phyloP scores from a whole-genome alignment of 2,888 invertebrate genomes.

The Rhamnusium bicolor region DNA sequence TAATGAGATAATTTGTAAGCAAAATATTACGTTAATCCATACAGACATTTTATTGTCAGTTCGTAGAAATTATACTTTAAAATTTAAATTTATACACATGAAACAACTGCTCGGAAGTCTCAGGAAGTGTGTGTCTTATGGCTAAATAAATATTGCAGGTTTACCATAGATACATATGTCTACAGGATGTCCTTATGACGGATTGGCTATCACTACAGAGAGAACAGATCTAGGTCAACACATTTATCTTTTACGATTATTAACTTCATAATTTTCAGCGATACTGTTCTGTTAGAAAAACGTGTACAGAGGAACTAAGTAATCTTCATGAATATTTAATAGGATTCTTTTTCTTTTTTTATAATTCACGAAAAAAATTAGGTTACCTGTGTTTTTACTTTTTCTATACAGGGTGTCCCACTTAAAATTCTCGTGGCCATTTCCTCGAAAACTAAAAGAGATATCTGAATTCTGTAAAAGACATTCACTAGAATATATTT shows the following conservation, averaged over 20 bases:
- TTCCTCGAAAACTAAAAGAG: no score
- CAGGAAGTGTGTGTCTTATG: neutral
- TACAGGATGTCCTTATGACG: neutral
- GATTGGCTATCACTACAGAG: neutral
- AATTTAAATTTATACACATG: constrained; percentile 16
- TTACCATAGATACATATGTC: neutral
- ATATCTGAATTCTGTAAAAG: no score
- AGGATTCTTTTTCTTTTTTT: no score
- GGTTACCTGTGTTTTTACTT: no score
- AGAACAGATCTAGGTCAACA: neutral
- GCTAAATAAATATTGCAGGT: neutral
- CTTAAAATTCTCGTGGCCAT: no score
- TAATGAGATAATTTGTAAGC: constrained; percentile 27
- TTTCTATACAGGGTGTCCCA: no score
- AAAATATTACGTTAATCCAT: constrained; percentile 4
- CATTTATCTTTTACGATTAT: neutral
- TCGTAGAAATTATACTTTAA: constrained; percentile 19
- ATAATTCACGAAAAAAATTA: no score
- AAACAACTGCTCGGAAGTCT: neutral
- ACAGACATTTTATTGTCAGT: neutral
- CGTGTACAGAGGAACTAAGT: no score
- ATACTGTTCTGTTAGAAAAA: neutral
- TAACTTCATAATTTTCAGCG: neutral
- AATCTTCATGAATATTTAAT: no score
- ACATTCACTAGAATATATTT: no score